Conservation (phyloP, 2,113 vertebrate genomes). For the Noctilio leporinus region DNA sequence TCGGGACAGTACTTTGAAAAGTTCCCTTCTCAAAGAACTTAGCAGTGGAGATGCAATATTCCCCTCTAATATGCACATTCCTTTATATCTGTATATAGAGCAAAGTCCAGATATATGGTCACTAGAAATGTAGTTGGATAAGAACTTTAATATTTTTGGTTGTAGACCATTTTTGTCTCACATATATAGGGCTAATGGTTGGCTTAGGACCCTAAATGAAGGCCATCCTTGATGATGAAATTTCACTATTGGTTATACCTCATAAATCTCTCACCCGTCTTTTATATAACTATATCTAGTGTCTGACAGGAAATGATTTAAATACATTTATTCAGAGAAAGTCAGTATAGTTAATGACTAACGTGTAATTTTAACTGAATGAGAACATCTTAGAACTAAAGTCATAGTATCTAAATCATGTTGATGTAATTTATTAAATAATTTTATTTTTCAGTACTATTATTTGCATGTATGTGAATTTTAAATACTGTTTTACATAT, state of each 20-base stretch:
- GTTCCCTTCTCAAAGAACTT: neutral
- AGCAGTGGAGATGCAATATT: neutral
- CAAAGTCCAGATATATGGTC: neutral
- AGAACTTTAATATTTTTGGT: neutral
- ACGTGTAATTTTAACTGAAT: neutral
- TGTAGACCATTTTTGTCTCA: neutral
- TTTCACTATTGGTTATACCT: neutral
- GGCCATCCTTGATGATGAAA: neutral
- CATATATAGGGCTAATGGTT: neutral
- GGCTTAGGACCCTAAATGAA: neutral
- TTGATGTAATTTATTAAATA: neutral
- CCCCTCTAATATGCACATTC: neutral
- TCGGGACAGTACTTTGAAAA: neutral
- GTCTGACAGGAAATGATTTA: neutral
- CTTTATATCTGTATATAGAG: neutral
- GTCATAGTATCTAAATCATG: neutral
- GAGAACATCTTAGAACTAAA: slow-evolving; percentile 11
- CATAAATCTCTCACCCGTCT: neutral
- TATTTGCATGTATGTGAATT: neutral
- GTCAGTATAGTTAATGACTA: neutral
- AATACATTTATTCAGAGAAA: neutral
- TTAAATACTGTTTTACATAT: neutral
- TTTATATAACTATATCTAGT: neutral
- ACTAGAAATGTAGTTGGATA: neutral
- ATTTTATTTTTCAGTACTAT: neutral